Base-by-base conservation (phyloP, 2,888 invertebrate genomes). In the Cheilosia urbana region DNA sequence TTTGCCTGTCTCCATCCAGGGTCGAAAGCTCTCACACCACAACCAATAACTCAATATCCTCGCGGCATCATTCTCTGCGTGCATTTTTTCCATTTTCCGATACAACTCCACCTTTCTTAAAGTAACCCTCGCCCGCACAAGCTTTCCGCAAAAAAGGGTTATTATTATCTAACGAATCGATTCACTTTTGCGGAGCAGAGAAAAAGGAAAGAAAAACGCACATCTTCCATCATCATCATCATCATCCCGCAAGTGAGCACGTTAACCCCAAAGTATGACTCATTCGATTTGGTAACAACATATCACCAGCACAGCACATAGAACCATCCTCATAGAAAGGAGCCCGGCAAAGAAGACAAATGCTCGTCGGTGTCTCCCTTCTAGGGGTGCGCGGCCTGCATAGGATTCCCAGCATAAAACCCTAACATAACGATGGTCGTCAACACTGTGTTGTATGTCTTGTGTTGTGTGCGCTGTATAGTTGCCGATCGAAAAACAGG, bases 131-230 rank as follows among this genome's bases (percentile, higher is more conserved):
- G 30, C 47, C 4, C 21, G 2, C 13, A 13, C 37, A 9, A 24
- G 53, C 37, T 62, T 37, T 40, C 21, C 37, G 55, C 1, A 55
- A 66, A 65, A 84, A 84, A 75, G 69, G 69, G 62, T 73, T 79
- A 76, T 85, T 79, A 76, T 85, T 85, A 81, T 81, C 85, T 85
- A 85, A 85, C 85, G 80, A 85, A 85, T 85, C 81, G 81, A 85
- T 85, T 81, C 72, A 81, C 60, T 80, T 69, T 60, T 75, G n/a
- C 60, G 24, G n/a, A 79, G 71, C 42, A 24, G 51, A 53, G 40
- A 24, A 13, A 73, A 79, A 49, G 19, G 58, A 65, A 65, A 17
- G n/a, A 81, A 34, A 72, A 63, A 78, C 45, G 21, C 45, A 30
- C 84, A 80, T 85, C 78, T 58, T 58, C 34, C 79, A 79, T 72